phyloP scores from a whole-genome alignment of 2,113 vertebrate genomes.

The Chiloscyllium plagiosum region DNA sequence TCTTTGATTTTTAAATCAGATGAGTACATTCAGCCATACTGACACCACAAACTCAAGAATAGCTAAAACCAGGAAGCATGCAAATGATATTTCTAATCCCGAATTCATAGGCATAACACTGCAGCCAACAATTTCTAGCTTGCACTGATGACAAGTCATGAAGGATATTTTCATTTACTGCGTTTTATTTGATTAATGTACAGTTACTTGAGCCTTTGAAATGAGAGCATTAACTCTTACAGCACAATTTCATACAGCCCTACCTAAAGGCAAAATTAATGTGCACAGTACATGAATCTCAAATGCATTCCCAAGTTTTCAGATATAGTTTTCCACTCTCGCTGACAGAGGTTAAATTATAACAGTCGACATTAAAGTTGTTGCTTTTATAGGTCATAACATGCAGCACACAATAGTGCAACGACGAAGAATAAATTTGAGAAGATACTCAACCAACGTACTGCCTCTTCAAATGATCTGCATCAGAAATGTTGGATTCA shows the following conservation, averaged over 20 bases:
- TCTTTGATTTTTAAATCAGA: slow-evolving; percentile 8
- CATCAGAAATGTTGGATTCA: not conserved
- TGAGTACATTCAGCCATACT: not conserved
- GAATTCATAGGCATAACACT: slow-evolving; percentile 12
- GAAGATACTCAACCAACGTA: not conserved
- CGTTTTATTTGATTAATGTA: not conserved
- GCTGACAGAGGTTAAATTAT: not conserved
- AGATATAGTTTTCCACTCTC: not conserved
- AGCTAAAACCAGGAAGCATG: slow-evolving; percentile 15
- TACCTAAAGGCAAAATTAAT: not conserved
- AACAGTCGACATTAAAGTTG: not conserved
- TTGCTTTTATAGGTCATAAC: not conserved
- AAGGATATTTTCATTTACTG: slow-evolving; percentile 9
- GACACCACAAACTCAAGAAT: not conserved
- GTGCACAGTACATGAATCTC: not conserved
- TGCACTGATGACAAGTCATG: slow-evolving; percentile 26
- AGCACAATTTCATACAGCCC: not conserved
- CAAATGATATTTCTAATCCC: slow-evolving; percentile 31
- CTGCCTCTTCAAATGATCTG: not conserved
- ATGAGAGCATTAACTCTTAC: not conserved
- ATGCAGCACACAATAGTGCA: not conserved
- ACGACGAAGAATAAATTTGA: not conserved
- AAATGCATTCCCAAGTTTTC: not conserved
- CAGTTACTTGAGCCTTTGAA: not conserved
- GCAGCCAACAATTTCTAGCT: not conserved